Base-by-base conservation (phyloP, 2,113 vertebrate genomes). In the Morone saxatilis region DNA sequence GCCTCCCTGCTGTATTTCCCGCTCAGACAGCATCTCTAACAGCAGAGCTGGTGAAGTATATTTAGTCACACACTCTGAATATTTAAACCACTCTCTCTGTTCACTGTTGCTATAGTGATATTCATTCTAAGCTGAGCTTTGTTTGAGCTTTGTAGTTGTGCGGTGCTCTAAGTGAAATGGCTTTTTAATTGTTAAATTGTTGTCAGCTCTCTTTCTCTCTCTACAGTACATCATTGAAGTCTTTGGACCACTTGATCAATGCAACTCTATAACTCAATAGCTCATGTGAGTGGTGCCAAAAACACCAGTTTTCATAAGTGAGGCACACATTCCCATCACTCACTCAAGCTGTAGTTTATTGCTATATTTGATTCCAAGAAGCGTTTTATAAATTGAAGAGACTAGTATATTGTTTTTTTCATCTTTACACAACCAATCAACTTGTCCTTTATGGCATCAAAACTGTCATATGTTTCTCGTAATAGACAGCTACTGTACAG, bases 21-120 rank as follows among this genome's bases (percentile, higher is more conserved):
- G 51, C 79, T 79, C 81, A 88, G 80, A 78, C 71, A 9, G 54
- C 84, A 45, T 80, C 80, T 74, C 88, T 83, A 85, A 83, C 86
- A 70, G 80, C 77, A 84, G 77, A 81, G 63, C 79, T 51, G 85
- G 10, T 47, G 40, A 45, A 84, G 85, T 94, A 92, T 90, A 93
- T 93, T 93, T 92, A 92, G 90, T 86, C 83, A 11, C 82, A 72
- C 71, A 71, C 82, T 77, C 75, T 94, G 85, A 93, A 94, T 95
- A 93, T 95, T 93, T 91, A 91, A 94, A 84, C 78, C 86, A 19
- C 74, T 71, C 70, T 86, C 50, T 84, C 78, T 82, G 43, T 84
- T 85, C 86, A 53, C 87, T 90, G 93, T 95, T 95, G 92, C 92
- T 86, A 94, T 93, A 85, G 93, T 20, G 25, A 94, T 89, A 45